Conservation (phyloP, 2,113 vertebrate genomes). For the Uria aalge region DNA sequence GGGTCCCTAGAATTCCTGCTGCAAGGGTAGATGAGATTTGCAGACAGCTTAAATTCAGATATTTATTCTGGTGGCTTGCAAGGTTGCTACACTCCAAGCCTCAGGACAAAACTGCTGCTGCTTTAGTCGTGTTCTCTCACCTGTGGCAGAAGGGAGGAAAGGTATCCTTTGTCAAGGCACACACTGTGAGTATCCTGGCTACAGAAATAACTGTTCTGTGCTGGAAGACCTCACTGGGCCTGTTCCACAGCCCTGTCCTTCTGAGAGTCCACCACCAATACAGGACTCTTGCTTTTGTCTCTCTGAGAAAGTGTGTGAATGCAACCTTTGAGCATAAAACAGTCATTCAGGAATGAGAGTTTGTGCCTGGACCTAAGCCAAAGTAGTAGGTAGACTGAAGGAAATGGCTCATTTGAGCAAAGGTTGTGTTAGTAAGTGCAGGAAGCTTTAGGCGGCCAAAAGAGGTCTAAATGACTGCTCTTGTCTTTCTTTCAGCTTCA, state of each 20-base stretch:
- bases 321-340: background rate
- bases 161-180: background rate
- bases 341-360: background rate
- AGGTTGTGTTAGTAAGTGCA: background rate
- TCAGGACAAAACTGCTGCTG: background rate
- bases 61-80: background rate
- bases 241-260: background rate
- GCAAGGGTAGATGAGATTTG: background rate
- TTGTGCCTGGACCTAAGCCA: background rate
- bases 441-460: background rate
- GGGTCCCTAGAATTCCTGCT: background rate
- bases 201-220: background rate
- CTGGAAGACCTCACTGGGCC: background rate
- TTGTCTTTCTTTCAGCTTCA: constrained; percentile 34
- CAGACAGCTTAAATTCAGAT: background rate
- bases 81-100: background rate
- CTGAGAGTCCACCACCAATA: background rate
- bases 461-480: background rate
- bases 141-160: background rate
- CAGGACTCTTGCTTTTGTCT: background rate
- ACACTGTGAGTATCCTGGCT: background rate
- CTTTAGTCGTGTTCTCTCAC: background rate
- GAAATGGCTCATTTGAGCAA: background rate
- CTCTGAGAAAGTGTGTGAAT: background rate
- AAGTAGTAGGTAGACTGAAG: background rate